Evolutionary conservation across 2,888 invertebrate species (phyloP).

Genomic region (Slavum lentiscoides): DNA sequence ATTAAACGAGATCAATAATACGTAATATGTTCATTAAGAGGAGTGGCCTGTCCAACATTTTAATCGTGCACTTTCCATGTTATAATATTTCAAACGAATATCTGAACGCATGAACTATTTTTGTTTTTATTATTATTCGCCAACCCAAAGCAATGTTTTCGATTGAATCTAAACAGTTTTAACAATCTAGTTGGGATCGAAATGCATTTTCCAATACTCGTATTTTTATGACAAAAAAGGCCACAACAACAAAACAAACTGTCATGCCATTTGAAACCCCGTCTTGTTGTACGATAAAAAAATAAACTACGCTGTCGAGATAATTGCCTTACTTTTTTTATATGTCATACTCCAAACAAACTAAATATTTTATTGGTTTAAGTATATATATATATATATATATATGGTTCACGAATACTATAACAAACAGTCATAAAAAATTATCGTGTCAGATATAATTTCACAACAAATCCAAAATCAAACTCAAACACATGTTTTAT

Average conservation of each 20-base stretch:
- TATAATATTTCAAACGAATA: neutral
- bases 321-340: constrained; percentile 13
- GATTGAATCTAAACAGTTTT: constrained; percentile 14
- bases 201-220: constrained; percentile 34
- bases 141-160: constrained; percentile 10
- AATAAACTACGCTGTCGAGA: neutral
- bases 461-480: too few species aligned
- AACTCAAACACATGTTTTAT: too few species aligned
- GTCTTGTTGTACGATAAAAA: neutral
- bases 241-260: constrained; percentile 18
- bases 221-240: constrained; percentile 26
- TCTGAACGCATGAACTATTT: neutral
- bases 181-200: constrained; percentile 21
- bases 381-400: neutral
- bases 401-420: too few species aligned
- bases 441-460: too few species aligned
- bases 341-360: neutral
- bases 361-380: neutral
- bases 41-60: neutral
- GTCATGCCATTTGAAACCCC: constrained; percentile 19
- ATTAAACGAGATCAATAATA: neutral
- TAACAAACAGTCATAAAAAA: too few species aligned
- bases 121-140: constrained; percentile 25
- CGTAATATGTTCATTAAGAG: neutral
- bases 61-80: neutral